Evolutionary conservation across 23 tunicate genomes (phyloP).

Genomic region (Halocynthia roretzi): DNA sequence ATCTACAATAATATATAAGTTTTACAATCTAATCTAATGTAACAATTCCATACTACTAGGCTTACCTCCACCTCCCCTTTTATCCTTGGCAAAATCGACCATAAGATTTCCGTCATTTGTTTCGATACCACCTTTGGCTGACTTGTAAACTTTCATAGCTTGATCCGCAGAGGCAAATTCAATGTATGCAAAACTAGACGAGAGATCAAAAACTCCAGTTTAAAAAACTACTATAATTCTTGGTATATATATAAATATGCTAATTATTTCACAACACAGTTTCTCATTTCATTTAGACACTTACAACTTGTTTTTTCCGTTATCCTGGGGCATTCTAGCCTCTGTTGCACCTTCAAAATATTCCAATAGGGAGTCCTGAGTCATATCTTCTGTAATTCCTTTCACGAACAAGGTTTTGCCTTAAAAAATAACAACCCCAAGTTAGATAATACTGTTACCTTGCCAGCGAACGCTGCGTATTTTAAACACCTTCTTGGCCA

Average conservation of each 20-base stretch:
- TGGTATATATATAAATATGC: neutral
- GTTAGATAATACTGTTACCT: slow-evolving; percentile 26
- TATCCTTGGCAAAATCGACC: slow-evolving; percentile 58
- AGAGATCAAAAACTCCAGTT: neutral
- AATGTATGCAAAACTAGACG: slow-evolving; percentile 63
- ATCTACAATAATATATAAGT: no score
- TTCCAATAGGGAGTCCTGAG: slow-evolving; percentile 24
- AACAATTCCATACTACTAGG: no score
- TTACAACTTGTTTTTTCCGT: slow-evolving; percentile 71
- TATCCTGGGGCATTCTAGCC: slow-evolving; percentile 66
- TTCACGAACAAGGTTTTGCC: slow-evolving; percentile 62
- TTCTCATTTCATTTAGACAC: slow-evolving; percentile 6
- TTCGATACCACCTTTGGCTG: slow-evolving; percentile 63
- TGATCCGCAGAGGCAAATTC: slow-evolving; percentile 51
- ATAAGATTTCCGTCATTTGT: slow-evolving; percentile 44
- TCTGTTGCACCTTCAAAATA: slow-evolving; percentile 69
- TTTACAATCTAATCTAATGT: no score
- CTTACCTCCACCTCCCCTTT: no score
- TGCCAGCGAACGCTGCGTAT: slow-evolving; percentile 18
- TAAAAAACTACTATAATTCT: neutral
- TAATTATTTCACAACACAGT: neutral
- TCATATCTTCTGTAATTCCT: slow-evolving; percentile 78
- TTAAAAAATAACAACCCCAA: neutral
- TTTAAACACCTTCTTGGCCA: slow-evolving; percentile 25
- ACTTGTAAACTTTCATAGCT: slow-evolving; percentile 43